phyloP scores from a whole-genome alignment of 23 tunicate species.

The Halocynthia aurantium region DNA sequence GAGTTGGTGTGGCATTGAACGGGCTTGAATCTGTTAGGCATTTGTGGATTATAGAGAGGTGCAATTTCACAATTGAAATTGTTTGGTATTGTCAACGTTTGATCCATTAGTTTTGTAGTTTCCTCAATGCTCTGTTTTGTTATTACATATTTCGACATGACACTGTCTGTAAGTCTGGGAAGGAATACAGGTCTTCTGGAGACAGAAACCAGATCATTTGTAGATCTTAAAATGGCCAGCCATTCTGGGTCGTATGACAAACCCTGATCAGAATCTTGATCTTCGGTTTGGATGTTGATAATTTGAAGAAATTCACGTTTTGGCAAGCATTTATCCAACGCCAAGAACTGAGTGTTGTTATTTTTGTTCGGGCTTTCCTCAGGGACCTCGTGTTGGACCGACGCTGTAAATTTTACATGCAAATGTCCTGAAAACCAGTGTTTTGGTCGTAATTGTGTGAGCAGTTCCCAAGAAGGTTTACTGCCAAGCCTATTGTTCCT shows the following conservation, averaged over 20 bases:
- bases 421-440: slow-evolving; percentile 98
- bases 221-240: slow-evolving; percentile 80
- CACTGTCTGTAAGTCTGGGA: slow-evolving; percentile 18
- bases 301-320: slow-evolving; percentile 88
- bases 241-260: slow-evolving; percentile 88
- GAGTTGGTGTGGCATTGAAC: slow-evolving; percentile 48
- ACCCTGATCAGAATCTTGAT: slow-evolving; percentile 34
- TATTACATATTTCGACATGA: slow-evolving; percentile 30
- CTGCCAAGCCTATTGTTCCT: slow-evolving; percentile 64
- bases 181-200: slow-evolving; percentile 28
- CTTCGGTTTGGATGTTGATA: slow-evolving; percentile 29
- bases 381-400: slow-evolving; percentile 39
- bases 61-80: slow-evolving; percentile 56
- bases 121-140: slow-evolving; percentile 38
- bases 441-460: slow-evolving; percentile 47
- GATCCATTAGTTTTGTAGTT: slow-evolving; percentile 23
- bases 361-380: slow-evolving; percentile 9
- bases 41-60: slow-evolving; percentile 62
- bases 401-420: slow-evolving; percentile 85
- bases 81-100: slow-evolving; percentile 53
- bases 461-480: slow-evolving; percentile 58
- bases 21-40: slow-evolving; percentile 18
- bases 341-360: slow-evolving; percentile 63
- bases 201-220: slow-evolving; percentile 66
- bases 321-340: slow-evolving; percentile 90